Conservation (phyloP, 2,888 invertebrate genomes). For the Eubasilissa splendida region DNA sequence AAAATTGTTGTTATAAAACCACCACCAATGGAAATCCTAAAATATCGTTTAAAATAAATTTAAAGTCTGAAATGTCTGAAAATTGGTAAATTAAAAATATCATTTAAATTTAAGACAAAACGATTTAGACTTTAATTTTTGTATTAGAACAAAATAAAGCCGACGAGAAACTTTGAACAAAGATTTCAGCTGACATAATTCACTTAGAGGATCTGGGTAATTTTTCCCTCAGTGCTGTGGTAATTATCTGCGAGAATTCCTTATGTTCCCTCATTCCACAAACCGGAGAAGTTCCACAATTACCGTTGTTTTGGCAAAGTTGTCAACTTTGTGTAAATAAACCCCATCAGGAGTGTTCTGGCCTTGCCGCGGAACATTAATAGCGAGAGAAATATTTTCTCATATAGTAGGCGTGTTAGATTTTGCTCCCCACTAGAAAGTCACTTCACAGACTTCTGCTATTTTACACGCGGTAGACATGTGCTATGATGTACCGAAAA, state of each 20-base stretch:
- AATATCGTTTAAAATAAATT: too few species aligned
- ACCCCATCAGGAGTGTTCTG: slow-evolving; percentile 27
- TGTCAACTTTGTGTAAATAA: slow-evolving; percentile 33
- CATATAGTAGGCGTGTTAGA: background rate
- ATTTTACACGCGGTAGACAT: too few species aligned
- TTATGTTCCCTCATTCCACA: slow-evolving; percentile 24
- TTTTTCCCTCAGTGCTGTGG: slow-evolving; percentile 4
- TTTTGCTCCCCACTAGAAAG: too few species aligned
- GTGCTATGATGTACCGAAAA: too few species aligned
- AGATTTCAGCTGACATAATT: background rate
- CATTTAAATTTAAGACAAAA: too few species aligned
- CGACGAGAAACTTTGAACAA: background rate
- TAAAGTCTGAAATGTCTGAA: too few species aligned
- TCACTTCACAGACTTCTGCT: too few species aligned
- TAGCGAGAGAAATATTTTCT: slow-evolving; percentile 24
- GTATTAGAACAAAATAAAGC: too few species aligned
- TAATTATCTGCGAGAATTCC: slow-evolving; percentile 33
- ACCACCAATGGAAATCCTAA: too few species aligned
- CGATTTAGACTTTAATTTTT: too few species aligned
- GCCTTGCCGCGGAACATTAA: slow-evolving; percentile 26
- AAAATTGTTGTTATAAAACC: too few species aligned
- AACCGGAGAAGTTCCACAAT: slow-evolving; percentile 60
- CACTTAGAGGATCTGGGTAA: background rate
- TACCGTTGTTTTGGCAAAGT: slow-evolving; percentile 47
- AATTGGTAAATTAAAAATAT: too few species aligned